Percentiles rank a stretch among this genome's conserved stretches.
Evolutionary conservation across 2,888 invertebrate species (phyloP).

Genomic region (Merodon equestris): DNA sequence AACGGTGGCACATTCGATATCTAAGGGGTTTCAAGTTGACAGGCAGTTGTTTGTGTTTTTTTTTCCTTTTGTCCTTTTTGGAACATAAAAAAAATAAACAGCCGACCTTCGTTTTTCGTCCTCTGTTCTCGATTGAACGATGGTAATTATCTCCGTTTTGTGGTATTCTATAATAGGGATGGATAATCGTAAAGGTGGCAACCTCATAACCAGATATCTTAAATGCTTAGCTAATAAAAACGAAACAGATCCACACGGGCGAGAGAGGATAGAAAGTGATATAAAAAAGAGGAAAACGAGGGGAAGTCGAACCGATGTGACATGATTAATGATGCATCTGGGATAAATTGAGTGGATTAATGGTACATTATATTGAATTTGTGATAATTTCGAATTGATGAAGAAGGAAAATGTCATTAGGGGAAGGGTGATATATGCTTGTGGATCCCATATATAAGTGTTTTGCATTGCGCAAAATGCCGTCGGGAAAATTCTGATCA

Average conservation of each 20-base stretch:
- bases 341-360: slow-evolving; percentile 67
- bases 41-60: slow-evolving; percentile 37
- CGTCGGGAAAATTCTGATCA: too few relatives aligned
- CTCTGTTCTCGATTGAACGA: slow-evolving; percentile 48
- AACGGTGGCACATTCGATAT: slow-evolving; percentile 21
- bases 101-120: too few relatives aligned
- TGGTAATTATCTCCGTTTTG: slow-evolving; percentile 63
- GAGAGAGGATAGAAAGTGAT: slow-evolving; percentile 6
- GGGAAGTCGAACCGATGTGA: slow-evolving; percentile 50
- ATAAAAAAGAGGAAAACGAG: slow-evolving; percentile 17
- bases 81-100: too few relatives aligned
- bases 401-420: slow-evolving; percentile 31
- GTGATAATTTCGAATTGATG: slow-evolving; percentile 59
- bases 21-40: slow-evolving; percentile 48
- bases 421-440: not conserved
- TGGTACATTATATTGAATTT: slow-evolving; percentile 53
- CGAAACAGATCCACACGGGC: too few relatives aligned
- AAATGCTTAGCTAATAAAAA: slow-evolving; percentile 19
- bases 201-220: slow-evolving; percentile 42
- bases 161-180: slow-evolving; percentile 61
- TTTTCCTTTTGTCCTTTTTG: slow-evolving; percentile 4
- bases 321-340: slow-evolving; percentile 64
- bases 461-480: not conserved
- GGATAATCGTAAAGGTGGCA: slow-evolving; percentile 62
- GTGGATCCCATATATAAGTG: not conserved